These are phyloP conservation scores for Onychomys arenicola DNA, from an alignment of 2,797 vertebrate genomes.

Conservation along the genomic window DNA sequence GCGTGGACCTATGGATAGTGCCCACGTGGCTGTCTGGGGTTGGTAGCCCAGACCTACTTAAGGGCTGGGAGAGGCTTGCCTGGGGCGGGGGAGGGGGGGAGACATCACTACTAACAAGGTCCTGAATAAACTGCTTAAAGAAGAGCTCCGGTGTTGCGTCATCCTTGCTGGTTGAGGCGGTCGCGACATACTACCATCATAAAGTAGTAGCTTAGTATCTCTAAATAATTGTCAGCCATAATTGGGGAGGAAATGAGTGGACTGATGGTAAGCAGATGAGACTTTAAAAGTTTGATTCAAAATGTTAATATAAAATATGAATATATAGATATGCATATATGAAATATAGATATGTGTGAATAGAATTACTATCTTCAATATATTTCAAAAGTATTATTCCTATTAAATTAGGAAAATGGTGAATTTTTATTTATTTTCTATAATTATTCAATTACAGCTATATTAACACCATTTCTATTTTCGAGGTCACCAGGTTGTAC, in stretches of 20 bases:
- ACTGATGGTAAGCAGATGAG: slow-evolving; percentile 33
- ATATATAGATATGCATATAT: background rate
- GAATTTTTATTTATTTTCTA: slow-evolving; percentile 15
- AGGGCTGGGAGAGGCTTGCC: too few relatives aligned
- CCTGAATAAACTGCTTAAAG: too few relatives aligned
- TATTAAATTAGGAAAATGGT: slow-evolving; percentile 1
- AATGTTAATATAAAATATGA: background rate
- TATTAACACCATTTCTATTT: slow-evolving; percentile 52
- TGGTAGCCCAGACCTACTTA: too few relatives aligned
- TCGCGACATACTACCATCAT: background rate
- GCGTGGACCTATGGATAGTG: too few relatives aligned
- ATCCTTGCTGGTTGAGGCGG: too few relatives aligned
- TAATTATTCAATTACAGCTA: slow-evolving; percentile 45
- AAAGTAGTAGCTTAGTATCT: slow-evolving; percentile 2
- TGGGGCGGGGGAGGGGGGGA: too few relatives aligned
- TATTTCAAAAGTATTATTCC: slow-evolving; percentile 43
- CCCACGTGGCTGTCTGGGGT: too few relatives aligned
- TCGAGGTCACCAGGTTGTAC: background rate
- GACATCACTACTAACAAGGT: too few relatives aligned
- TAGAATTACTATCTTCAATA: background rate
- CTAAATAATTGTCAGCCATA: slow-evolving; percentile 38
- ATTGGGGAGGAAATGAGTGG: slow-evolving; percentile 29
- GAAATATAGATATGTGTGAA: background rate
- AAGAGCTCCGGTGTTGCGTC: too few relatives aligned
- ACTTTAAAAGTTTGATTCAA: slow-evolving; percentile 16